Evolutionary conservation across 1,140 invertebrate genomes (phyloP).

Genomic region (Delia radicum): DNA sequence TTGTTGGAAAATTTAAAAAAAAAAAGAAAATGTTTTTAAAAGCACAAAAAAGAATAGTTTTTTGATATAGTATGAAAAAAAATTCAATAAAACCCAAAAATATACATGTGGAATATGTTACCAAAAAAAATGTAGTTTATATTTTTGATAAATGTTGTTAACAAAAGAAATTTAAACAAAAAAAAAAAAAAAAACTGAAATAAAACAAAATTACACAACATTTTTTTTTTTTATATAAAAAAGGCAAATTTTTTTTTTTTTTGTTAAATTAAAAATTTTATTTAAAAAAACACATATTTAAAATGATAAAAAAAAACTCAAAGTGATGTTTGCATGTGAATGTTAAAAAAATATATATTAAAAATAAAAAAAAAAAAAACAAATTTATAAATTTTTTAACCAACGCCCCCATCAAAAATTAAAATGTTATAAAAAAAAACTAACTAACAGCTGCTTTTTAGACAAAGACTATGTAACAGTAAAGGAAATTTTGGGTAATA

Average conservation of each 20-base stretch:
- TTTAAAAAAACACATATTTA: not conserved
- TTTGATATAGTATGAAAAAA: not conserved
- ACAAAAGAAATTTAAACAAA: slow-evolving; percentile 35
- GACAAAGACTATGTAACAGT: no score
- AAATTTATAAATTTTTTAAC: no score
- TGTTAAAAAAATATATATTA: slow-evolving; percentile 8
- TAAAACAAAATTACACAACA: not conserved
- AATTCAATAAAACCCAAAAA: not conserved
- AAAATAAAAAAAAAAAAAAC: not conserved
- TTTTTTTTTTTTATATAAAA: not conserved
- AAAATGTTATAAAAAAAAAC: no score
- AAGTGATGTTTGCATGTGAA: slow-evolving; percentile 28
- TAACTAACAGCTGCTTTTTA: no score
- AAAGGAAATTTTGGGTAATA: no score
- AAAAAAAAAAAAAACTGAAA: not conserved
- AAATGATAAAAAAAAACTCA: slow-evolving; percentile 29
- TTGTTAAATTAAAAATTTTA: no score
- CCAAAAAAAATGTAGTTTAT: slow-evolving; percentile 44
- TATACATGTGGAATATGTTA: slow-evolving; percentile 10
- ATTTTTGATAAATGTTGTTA: slow-evolving; percentile 56
- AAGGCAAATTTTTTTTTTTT: not conserved
- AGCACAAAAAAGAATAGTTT: not conserved
- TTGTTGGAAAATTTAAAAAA: not conserved
- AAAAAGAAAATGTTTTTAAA: not conserved
- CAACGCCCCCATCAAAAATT: no score